Percentiles rank a stretch among this genome's conserved stretches.
phyloP scores from a whole-genome alignment of 2,113 vertebrate genomes.

The Cyrtonyx montezumae region DNA sequence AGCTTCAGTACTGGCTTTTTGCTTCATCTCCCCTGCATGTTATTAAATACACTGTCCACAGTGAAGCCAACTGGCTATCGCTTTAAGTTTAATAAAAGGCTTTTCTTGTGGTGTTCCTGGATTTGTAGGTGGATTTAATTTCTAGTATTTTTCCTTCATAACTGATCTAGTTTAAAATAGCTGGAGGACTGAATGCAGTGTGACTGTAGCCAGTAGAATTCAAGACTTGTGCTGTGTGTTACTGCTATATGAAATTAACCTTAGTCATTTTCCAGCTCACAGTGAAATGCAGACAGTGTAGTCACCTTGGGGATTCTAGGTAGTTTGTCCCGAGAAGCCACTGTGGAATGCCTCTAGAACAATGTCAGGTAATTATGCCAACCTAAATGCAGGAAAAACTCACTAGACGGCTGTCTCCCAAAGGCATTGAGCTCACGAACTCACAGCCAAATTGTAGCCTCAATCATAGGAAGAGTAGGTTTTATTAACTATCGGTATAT shows the following conservation, averaged over 20 bases:
- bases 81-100: neutral
- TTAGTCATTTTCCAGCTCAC: neutral
- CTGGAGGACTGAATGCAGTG: neutral
- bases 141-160: neutral
- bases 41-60: neutral
- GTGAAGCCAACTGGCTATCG: neutral
- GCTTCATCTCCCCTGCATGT: neutral
- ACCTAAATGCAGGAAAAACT: neutral
- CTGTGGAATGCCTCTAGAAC: neutral
- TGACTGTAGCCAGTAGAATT: neutral
- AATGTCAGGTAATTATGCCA: neutral
- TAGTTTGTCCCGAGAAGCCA: neutral
- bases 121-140: neutral
- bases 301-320: neutral
- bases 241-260: neutral
- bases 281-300: neutral
- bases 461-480: neutral
- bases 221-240: neutral
- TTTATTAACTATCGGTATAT: neutral
- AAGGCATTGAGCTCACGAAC: neutral
- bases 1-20: neutral
- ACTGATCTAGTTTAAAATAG: slow-evolving; percentile 6
- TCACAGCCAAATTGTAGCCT: neutral
- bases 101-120: neutral
- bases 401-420: neutral